phyloP scores from a whole-genome alignment of 2,113 vertebrate genomes.

The Chitala chitala region DNA sequence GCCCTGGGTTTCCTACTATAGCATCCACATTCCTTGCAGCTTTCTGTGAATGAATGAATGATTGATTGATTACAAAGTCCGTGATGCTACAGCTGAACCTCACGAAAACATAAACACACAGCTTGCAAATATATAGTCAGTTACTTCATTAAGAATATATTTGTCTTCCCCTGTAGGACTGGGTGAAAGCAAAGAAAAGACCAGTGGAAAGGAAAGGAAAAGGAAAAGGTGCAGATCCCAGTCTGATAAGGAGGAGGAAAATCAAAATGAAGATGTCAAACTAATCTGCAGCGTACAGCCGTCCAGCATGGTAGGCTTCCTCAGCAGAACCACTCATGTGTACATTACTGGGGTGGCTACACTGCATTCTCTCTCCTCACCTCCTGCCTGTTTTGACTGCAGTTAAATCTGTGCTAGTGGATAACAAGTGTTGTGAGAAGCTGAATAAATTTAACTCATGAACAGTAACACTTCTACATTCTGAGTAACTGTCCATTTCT shows the following conservation, averaged over 20 bases:
- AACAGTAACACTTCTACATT: background rate
- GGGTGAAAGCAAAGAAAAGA: slow-evolving; percentile 31
- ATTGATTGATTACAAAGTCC: too few species aligned
- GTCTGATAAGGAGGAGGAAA: slow-evolving; percentile 19
- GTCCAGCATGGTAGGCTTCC: slow-evolving; percentile 40
- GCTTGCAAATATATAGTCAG: too few species aligned
- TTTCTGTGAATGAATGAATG: too few species aligned
- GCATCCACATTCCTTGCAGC: too few species aligned
- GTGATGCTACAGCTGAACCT: too few species aligned
- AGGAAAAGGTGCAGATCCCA: slow-evolving; percentile 40
- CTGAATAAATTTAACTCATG: background rate
- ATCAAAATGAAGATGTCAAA: slow-evolving; percentile 45
- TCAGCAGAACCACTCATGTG: background rate
- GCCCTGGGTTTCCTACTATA: too few species aligned
- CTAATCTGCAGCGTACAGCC: slow-evolving; percentile 23
- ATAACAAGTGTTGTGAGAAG: background rate
- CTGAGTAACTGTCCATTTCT: background rate
- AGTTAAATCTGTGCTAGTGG: too few species aligned
- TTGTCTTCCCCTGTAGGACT: slow-evolving; percentile 34
- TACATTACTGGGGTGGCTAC: background rate
- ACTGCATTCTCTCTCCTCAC: background rate
- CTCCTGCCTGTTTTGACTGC: background rate
- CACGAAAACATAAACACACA: too few species aligned
- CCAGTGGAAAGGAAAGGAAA: slow-evolving; percentile 25
- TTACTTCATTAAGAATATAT: background rate